Base-by-base conservation (phyloP, 2,797 vertebrate genomes). In the Gallinago stenura region DNA sequence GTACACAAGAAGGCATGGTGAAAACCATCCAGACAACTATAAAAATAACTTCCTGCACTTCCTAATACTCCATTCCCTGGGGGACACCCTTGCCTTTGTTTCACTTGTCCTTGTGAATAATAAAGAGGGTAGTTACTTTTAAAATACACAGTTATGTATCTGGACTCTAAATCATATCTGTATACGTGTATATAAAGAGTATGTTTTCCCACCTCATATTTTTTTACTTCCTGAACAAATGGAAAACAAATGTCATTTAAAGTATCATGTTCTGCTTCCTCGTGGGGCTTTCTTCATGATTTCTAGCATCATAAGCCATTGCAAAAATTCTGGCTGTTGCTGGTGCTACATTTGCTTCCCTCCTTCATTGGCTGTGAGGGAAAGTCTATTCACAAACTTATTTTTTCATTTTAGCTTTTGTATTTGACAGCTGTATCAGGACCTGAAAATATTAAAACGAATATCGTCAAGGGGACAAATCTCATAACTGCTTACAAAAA, bases 21-120 rank as follows among this genome's bases (percentile, higher is more conserved):
- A 41, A 90, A 86, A 78, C 45, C 80, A 33, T 71, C 57, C 66
- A 95, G 41, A 65, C 37, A 88, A 78, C 37, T 78, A 77, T 57
- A 80, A 80, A 93, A 85, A 58, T 62, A 73, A 86, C 88, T 87
- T 71, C 72, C 58, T 80, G n/a, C 5, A 15, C 18, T 89, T 93
- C 17, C 62, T 82, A 58, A 58, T 86, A 71, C 39, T 86, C 88
- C 53, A 69, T 81, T 86, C 73, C 50, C 61, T 86, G 19, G 86
- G 80, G 76, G 92, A 78, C 41, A 46, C 60, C 16, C 33, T 89
- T 90, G 16, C 30, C 41, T 68, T 46, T 89, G 15, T 87, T 65
- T 87, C 58, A 37, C 33, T 78, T 89, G 41, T 75, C 46, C 12
- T 54, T 77, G 31, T 4, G 43, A 87, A 79, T 83, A 95, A 48